Conservation (phyloP, 2,888 invertebrate genomes). For the Pyralis farinalis region DNA sequence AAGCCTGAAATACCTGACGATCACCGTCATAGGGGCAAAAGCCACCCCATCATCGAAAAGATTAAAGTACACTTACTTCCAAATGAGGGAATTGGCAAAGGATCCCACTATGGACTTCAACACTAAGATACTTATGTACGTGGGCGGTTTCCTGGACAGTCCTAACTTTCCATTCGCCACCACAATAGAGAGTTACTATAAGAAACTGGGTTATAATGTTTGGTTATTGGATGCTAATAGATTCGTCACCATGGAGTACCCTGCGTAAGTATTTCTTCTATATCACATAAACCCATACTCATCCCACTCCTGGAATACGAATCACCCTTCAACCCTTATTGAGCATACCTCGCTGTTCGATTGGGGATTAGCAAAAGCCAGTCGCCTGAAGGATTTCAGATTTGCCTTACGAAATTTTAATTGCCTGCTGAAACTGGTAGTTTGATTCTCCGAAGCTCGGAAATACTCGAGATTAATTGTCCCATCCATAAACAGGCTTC, state of each 20-base stretch:
- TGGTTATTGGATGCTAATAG: slow-evolving; percentile 40
- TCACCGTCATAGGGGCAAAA: slow-evolving; percentile 33
- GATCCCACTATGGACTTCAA: slow-evolving; percentile 39
- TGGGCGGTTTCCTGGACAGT: slow-evolving; percentile 53
- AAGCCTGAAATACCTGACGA: slow-evolving; percentile 37
- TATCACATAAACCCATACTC: too few relatives aligned
- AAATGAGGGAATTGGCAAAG: slow-evolving; percentile 37
- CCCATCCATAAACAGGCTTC: too few relatives aligned
- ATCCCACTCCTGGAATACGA: too few relatives aligned
- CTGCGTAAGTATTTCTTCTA: slow-evolving; percentile 47
- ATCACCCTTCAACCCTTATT: too few relatives aligned
- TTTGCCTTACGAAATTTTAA: too few relatives aligned
- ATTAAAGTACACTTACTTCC: slow-evolving; percentile 45
- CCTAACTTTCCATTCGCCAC: slow-evolving; percentile 33
- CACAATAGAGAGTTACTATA: slow-evolving; percentile 33
- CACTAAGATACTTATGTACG: slow-evolving; percentile 47
- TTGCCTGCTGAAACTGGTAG: too few relatives aligned
- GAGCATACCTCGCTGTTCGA: too few relatives aligned
- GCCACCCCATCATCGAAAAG: slow-evolving; percentile 19
- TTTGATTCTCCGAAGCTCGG: too few relatives aligned
- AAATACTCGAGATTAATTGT: too few relatives aligned
- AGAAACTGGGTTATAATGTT: slow-evolving; percentile 45
- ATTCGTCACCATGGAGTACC: slow-evolving; percentile 50
- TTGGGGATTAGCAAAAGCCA: too few relatives aligned
- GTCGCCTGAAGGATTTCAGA: too few relatives aligned